Conservation (phyloP, 2,113 vertebrate species). For the mouse (Mus musculus) region DNA sequence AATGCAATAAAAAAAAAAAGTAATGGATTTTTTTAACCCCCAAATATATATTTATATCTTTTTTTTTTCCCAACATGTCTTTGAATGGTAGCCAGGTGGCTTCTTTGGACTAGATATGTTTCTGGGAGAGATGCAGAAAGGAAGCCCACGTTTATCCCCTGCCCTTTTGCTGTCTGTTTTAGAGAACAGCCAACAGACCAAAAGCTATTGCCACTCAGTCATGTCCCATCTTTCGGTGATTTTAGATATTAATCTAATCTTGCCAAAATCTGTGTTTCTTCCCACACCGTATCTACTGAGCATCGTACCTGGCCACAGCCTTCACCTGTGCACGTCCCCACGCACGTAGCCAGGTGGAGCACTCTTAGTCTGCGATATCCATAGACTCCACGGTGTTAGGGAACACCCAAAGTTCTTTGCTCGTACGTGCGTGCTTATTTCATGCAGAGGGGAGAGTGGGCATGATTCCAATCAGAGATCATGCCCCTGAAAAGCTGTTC, state of each 20-base stretch:
- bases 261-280: conserved; percentile 11
- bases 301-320: background rate
- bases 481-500: background rate
- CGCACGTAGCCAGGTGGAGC: background rate
- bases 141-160: background rate
- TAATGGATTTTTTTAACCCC: conserved; percentile 73
- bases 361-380: background rate
- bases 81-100: conserved; percentile 57
- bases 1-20: conserved; percentile 80
- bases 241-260: conserved; percentile 49
- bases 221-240: background rate
- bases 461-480: background rate
- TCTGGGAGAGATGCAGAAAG: background rate
- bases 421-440: background rate
- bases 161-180: conserved; percentile 6
- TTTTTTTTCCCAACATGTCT: conserved; percentile 52
- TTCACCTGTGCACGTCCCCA: background rate
- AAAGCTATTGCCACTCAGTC: background rate
- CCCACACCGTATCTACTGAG: background rate
- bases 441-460: background rate
- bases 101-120: conserved; percentile 50
- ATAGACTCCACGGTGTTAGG: background rate
- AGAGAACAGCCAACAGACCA: background rate
- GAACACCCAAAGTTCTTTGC: background rate
- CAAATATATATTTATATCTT: conserved; percentile 64